Base-by-base conservation (phyloP, 2,113 vertebrate species). In the Piaya cayana region DNA sequence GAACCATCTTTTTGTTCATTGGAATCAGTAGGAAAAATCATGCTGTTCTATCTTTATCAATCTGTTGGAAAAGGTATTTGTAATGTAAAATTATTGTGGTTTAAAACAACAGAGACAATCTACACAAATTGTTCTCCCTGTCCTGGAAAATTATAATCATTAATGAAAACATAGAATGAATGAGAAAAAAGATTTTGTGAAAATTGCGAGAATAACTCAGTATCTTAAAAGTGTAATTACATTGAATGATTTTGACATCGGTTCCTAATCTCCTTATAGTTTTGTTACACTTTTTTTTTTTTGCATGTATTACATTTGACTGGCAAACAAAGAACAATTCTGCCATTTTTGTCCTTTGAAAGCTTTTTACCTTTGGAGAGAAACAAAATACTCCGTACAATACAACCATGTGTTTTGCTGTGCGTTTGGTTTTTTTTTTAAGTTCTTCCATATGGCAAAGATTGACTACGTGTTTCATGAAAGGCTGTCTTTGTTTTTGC, bases 331-430 rank as follows among this genome's bases (percentile, higher is more conserved):
- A 80, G 47, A 85, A 27, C 21, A 26, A 4, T 68, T 82, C 7
- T 34, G 7, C 45, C 39, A 58, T 14, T 92, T 89, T 52, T 92
- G 30, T 86, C 13, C 45, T 91, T 92, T 82, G 25, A 79, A 91
- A 75, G 5, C 8, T 64, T 83, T 84, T 91, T 74, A 52, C 17
- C 21, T 86, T 70, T 70, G 49, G 30, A 80, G 30, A 62, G 18
- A 58, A 87, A 77, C 9, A 70, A 74, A 79, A 15, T 8, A 50
- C 8, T 58, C 23, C 0, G 1, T 76, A 59, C 25, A 75, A 27
- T 47, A 60, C 6, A 0, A 0, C 14, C 6, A 2, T 26, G 2
- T 27, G 8, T 42, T 68, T 9, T 50, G 21, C 5, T 50, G 1
- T 23, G 5, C 26, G 4, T 15, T 87, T 58, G 69, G n/a, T n/a